These are phyloP conservation scores for Dunckerocampus dactyliophorus DNA, from an alignment of 2,113 vertebrate species.

Conservation along the genomic window DNA sequence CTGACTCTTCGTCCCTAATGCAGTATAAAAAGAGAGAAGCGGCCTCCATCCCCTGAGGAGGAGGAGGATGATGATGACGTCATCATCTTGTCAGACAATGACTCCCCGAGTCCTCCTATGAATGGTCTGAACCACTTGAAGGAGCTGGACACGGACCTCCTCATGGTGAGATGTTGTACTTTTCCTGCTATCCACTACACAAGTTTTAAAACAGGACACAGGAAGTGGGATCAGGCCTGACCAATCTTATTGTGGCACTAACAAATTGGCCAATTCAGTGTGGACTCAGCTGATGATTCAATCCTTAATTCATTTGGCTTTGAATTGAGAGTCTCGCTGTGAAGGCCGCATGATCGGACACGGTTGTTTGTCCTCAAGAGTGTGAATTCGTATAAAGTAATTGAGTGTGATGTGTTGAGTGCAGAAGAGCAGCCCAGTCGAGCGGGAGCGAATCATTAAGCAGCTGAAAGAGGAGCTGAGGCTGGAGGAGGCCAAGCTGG, in stretches of 20 bases:
- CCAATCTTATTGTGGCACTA: background rate
- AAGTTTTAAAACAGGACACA: background rate
- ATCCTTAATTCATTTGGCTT: background rate
- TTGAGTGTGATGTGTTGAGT: conserved; percentile 27
- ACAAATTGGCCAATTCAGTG: background rate
- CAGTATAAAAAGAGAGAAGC: conserved; percentile 78
- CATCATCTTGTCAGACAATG: conserved; percentile 89
- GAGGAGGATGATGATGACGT: conserved; percentile 74
- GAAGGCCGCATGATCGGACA: background rate
- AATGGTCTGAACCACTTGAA: conserved; percentile 81
- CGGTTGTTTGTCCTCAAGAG: background rate
- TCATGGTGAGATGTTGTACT: conserved; percentile 80
- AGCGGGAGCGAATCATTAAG: conserved; percentile 85
- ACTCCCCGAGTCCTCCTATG: conserved; percentile 82
- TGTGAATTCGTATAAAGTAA: background rate
- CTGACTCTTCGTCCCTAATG: conserved; percentile 42
- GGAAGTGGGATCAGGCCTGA: background rate
- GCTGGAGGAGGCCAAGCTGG: conserved; percentile 92
- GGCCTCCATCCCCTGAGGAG: conserved; percentile 75
- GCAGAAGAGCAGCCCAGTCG: conserved; percentile 86
- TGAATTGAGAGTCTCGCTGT: background rate
- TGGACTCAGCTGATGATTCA: background rate
- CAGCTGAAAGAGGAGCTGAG: conserved; percentile 90
- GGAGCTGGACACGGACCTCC: conserved; percentile 81
- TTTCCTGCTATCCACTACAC: background rate